phyloP scores from a whole-genome alignment of 2,888 invertebrate species.

The Acronicta leporina region DNA sequence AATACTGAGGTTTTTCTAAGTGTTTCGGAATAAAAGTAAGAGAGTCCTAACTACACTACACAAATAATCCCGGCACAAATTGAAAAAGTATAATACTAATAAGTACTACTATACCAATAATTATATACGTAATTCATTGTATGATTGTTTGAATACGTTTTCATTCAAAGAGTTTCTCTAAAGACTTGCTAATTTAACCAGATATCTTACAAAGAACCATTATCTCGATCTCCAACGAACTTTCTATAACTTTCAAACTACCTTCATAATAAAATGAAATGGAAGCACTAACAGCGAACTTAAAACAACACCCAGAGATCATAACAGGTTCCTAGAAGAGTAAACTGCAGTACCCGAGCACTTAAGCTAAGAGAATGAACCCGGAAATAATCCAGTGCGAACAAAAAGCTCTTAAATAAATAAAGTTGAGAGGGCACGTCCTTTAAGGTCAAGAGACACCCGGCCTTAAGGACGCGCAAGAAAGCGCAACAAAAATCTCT shows the following conservation, averaged over 20 bases:
- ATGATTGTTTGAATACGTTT: not conserved
- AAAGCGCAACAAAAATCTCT: too few relatives aligned
- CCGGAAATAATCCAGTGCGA: slow-evolving; percentile 44
- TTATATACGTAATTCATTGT: not conserved
- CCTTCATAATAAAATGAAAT: not conserved
- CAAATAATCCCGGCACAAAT: too few relatives aligned
- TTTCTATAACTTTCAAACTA: not conserved
- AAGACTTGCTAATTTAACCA: not conserved
- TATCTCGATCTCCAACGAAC: not conserved
- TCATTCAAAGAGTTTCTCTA: not conserved
- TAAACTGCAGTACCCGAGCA: slow-evolving; percentile 27
- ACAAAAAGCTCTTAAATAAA: slow-evolving; percentile 56
- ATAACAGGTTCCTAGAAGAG: slow-evolving; percentile 22
- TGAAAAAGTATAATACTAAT: too few relatives aligned
- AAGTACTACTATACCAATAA: not conserved
- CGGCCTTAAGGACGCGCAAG: slow-evolving; percentile 6
- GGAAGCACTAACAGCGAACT: not conserved
- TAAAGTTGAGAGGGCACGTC: slow-evolving; percentile 47
- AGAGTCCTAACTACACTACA: too few relatives aligned
- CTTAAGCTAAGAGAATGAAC: slow-evolving; percentile 39
- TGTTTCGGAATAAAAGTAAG: too few relatives aligned
- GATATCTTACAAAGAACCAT: not conserved
- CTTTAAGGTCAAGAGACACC: slow-evolving; percentile 26
- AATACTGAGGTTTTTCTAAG: too few relatives aligned
- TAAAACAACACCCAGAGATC: slow-evolving; percentile 24